Evolutionary conservation across 2,113 vertebrate genomes (phyloP), one percentile per base, ranked within the genome.

Genomic region (Mobula hypostoma): DNA sequence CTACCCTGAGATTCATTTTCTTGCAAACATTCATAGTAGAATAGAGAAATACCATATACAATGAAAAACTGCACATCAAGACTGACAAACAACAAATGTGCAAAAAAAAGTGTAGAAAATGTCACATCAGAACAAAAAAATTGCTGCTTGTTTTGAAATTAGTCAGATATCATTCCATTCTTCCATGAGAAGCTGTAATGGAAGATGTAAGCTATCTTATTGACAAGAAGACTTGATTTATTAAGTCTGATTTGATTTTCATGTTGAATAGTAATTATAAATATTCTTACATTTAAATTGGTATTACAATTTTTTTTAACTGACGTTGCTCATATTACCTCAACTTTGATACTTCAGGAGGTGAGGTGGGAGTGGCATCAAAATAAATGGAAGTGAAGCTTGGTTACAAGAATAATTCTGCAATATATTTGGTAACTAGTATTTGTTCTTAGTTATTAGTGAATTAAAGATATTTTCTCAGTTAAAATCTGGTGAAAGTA

Each of bases 371-470:
- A 68, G 17, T 32, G 56, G 56, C 7, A 61, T 27, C 40, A 87
- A 29, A 87, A 87, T 87, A 56, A 56, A 61, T 79, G n/a, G n/a
- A 79, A 79, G 8, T 79, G n/a, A 36, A 83, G 48, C 21, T 56
- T 83, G 80, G 40, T 79, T 36, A 36, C 77, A 15, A 87, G 56
- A 87, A 87, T 63, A 58, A 90, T 68, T 68, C 87, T 90, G n/a
- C n/a, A 90, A 66, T 66, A 36, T 21, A 66, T 56, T 56, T 0
- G 11, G 11, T 36, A 79, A n/a, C 27, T 36, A 36, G 32, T 56
- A 24, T 56, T 24, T 15, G 21, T 27, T 83, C 56, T 83, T 40
- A 56, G 80, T 56, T 82, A 48, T 82, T 56, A 6, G 79, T 48
- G 48, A 83, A 56, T 83, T 48, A 27, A 83, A 83, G 21, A 83